Conservation (phyloP, 2,888 invertebrate genomes). For the Hirtodrosophila alboralis region DNA sequence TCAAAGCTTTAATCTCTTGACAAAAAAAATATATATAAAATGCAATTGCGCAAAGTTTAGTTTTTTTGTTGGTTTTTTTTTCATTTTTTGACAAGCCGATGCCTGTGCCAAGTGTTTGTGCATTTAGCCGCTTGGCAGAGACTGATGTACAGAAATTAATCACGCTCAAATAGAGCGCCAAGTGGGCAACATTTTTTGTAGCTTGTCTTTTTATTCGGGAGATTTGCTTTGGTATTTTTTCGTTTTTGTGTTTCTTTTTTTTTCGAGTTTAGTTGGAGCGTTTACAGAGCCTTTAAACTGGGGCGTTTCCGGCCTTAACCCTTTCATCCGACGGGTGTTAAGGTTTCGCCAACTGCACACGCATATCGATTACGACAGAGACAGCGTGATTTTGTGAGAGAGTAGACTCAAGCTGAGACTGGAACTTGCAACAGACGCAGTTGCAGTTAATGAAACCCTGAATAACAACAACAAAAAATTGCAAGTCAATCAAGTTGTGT, state of each 20-base stretch:
- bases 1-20: neutral
- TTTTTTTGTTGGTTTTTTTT: slow-evolving; percentile 24
- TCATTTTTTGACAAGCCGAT: slow-evolving; percentile 28
- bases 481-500: slow-evolving; percentile 71
- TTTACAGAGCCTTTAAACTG: slow-evolving; percentile 52
- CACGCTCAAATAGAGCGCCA: slow-evolving; percentile 75
- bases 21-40: slow-evolving; percentile 27
- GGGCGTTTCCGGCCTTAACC: slow-evolving; percentile 59
- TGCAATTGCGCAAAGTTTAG: slow-evolving; percentile 53
- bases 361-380: slow-evolving; percentile 69
- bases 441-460: slow-evolving; percentile 63
- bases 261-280: slow-evolving; percentile 14
- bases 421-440: slow-evolving; percentile 16
- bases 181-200: slow-evolving; percentile 28
- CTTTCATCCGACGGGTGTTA: slow-evolving; percentile 40
- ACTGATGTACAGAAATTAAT: slow-evolving; percentile 72
- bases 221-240: slow-evolving; percentile 15
- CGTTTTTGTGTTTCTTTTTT: slow-evolving; percentile 12
- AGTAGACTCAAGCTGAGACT: slow-evolving; percentile 1
- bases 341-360: slow-evolving; percentile 59
- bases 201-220: slow-evolving; percentile 4
- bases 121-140: slow-evolving; percentile 55
- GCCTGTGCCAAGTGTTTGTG: slow-evolving; percentile 61
- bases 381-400: neutral
- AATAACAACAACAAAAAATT: slow-evolving; percentile 18